Conservation (phyloP, 2,797 vertebrate genomes). For the Macropodus opercularis region DNA sequence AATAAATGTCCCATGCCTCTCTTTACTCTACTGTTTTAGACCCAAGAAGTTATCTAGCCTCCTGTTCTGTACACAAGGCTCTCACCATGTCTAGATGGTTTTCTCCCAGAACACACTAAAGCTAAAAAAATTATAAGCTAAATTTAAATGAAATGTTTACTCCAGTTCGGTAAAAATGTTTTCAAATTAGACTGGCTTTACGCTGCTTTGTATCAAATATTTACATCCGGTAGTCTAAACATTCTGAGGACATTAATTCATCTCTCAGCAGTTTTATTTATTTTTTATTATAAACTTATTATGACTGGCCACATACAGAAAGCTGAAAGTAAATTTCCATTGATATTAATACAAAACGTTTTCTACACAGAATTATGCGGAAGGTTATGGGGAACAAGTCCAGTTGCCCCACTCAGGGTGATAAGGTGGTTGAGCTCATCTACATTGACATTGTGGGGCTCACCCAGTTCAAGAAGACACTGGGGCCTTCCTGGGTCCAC, state of each 20-base stretch:
- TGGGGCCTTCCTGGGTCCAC: conserved; percentile 98
- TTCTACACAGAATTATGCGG: conserved; percentile 91
- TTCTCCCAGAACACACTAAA: too few relatives aligned
- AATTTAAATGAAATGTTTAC: background rate
- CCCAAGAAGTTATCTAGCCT: background rate
- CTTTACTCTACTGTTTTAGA: background rate
- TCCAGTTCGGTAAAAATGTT: background rate
- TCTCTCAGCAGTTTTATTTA: background rate
- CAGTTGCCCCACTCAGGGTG: conserved; percentile 95
- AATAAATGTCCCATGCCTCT: too few relatives aligned
- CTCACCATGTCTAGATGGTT: background rate
- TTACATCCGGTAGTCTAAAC: background rate
- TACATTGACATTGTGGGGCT: conserved; percentile 99
- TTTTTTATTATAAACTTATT: background rate
- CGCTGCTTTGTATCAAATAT: background rate
- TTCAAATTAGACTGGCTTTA: background rate
- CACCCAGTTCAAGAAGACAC: conserved; percentile 97
- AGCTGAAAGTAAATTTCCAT: background rate
- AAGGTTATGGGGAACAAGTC: conserved; percentile 98
- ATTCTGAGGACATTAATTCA: background rate
- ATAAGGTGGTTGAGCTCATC: conserved; percentile 97
- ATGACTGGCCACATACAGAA: too few relatives aligned
- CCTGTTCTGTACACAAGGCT: too few relatives aligned
- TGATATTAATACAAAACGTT: background rate
- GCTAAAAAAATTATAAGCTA: background rate